Base-by-base conservation (phyloP, 2,113 vertebrate species). In the Semnopithecus entellus region DNA sequence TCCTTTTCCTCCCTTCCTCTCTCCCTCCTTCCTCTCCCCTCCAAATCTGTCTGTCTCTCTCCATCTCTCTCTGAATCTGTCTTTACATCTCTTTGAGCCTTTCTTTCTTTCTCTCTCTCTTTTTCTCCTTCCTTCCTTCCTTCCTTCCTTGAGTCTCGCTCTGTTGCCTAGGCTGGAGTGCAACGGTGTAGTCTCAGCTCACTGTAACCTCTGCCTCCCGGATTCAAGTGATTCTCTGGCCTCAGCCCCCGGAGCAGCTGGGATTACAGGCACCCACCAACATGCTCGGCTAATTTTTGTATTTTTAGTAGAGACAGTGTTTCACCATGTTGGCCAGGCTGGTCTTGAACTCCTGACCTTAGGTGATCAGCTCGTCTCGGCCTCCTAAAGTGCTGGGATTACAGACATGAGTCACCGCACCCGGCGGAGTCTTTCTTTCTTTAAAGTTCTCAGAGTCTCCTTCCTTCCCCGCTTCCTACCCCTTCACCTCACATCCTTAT, bases 391-490 rank as follows among this genome's bases (percentile, higher is more conserved):
- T 32, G 11, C 30, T 68, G 17, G 66, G 66, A 68, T 68, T n/a
- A n/a, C 66, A 8, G 66, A 16, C 6, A 16, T 68, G 32, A 68
- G 16, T 35, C 66, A 68, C 66, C 3, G 7, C 32, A 13, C 66
- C 32, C 7, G 14, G 32, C 6, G 2, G 35, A 27, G 3, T 32
- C 48, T 78, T 50, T 55, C 35, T 78, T 17, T 40, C 68, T 79
- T 30, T 30, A 64, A 27, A 4, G 35, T 38, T 25, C 52, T 90
- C 72, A 4, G 43, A 18, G 55, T 8, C 38, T 66, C 22, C 35
- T 6, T 87, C 11, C 25, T 64, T 11, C 16, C 12, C 8, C 10
- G 11, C 18, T 25, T 11, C 0, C 4, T 25, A 2, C 4, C 6
- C 59, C 57, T 3, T 22, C 38, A 6, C 17, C 25, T 32, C 35